Conservation (phyloP, 2,888 invertebrate species). For the Halictus ligatus region DNA sequence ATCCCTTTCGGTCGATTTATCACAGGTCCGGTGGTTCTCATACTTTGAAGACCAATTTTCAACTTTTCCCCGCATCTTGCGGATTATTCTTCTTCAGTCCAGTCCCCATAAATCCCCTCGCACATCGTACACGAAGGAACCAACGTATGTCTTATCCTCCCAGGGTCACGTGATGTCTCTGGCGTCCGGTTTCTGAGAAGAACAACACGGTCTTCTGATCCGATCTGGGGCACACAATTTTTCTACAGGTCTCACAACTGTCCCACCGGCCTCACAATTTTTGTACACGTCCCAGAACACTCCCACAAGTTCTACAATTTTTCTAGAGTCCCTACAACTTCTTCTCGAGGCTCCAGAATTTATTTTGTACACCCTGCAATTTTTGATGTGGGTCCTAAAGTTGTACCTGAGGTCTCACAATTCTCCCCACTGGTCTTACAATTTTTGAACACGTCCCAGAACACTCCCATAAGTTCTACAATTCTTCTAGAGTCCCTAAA, state of each 20-base stretch:
- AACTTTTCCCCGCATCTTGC: slow-evolving; percentile 59
- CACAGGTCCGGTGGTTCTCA: slow-evolving; percentile 30
- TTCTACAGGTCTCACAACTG: background rate
- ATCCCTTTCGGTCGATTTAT: slow-evolving; percentile 61
- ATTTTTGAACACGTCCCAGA: too few relatives aligned
- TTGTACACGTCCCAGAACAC: background rate
- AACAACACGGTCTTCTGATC: background rate
- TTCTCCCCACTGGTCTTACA: too few relatives aligned
- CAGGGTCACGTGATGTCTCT: background rate
- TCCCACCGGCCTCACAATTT: background rate
- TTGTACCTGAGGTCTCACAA: too few relatives aligned
- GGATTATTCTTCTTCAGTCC: slow-evolving; percentile 57
- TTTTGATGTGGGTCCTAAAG: too few relatives aligned
- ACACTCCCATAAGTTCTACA: too few relatives aligned
- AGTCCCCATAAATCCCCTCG: slow-evolving; percentile 55
- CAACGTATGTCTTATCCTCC: background rate
- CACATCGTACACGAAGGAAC: background rate
- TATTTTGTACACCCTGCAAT: background rate
- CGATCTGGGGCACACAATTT: background rate
- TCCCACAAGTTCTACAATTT: background rate
- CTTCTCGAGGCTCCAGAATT: background rate
- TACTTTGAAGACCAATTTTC: slow-evolving; percentile 64
- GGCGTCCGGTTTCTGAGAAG: background rate
- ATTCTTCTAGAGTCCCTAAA: too few relatives aligned
- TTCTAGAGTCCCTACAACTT: background rate